Evolutionary conservation across 2,888 invertebrate species (phyloP).

Genomic region (Plebejus argus): DNA sequence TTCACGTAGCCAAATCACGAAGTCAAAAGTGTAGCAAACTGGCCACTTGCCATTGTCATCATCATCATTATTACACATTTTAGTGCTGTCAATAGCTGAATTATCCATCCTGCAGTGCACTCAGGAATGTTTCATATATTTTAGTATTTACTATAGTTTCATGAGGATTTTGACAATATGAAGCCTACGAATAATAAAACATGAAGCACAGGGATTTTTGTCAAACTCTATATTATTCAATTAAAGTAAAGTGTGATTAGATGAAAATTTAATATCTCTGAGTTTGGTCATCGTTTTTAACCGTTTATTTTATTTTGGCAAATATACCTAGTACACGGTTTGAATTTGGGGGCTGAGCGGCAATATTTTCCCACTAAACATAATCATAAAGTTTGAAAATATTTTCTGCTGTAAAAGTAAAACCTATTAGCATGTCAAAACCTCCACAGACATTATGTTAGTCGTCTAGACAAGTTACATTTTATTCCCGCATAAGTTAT

Average conservation of each 20-base stretch:
- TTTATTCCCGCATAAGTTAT: slow-evolving; percentile 19
- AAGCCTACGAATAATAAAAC: too few relatives aligned
- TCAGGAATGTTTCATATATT: too few relatives aligned
- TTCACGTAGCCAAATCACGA: slow-evolving; percentile 18
- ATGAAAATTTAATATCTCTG: too few relatives aligned
- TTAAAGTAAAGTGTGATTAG: too few relatives aligned
- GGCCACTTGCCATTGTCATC: neutral
- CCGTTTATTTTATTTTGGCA: neutral
- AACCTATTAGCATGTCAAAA: neutral
- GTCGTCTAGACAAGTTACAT: slow-evolving; percentile 10
- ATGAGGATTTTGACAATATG: too few relatives aligned
- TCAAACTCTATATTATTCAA: too few relatives aligned
- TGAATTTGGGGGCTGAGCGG: neutral
- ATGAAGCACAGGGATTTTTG: too few relatives aligned
- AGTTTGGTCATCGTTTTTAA: too few relatives aligned
- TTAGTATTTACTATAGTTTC: too few relatives aligned
- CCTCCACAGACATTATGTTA: neutral
- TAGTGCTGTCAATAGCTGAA: too few relatives aligned
- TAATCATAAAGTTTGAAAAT: neutral
- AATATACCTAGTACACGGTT: neutral
- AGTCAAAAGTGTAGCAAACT: slow-evolving; percentile 27
- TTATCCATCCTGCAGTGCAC: too few relatives aligned
- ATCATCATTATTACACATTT: neutral
- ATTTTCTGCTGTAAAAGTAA: neutral
- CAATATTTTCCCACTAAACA: neutral